These are phyloP conservation scores for Brachynemurus nebulosus DNA, from an alignment of 2,888 invertebrate species.

Conservation along the genomic window DNA sequence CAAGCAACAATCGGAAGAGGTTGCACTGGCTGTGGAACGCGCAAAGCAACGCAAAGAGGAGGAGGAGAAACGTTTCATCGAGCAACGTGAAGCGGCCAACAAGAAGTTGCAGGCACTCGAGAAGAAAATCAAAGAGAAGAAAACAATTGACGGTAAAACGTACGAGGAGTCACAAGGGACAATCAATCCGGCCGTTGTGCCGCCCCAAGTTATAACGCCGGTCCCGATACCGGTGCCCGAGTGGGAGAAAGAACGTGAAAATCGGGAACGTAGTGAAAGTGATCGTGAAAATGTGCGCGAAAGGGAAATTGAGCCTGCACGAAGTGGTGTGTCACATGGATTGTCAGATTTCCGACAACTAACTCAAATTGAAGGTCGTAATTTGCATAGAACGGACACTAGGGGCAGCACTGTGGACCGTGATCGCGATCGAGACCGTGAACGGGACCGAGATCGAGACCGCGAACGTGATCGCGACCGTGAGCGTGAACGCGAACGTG, in stretches of 20 bases:
- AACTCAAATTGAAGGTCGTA: constrained; percentile 31
- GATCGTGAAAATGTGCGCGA: constrained; percentile 29
- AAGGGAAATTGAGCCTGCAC: constrained; percentile 5
- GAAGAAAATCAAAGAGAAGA: constrained; percentile 47
- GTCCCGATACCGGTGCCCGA: constrained; percentile 37
- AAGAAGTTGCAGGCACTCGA: constrained; percentile 56
- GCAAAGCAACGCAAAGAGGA: constrained; percentile 78
- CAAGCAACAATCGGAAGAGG: constrained; percentile 51
- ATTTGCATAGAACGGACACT: constrained; percentile 22
- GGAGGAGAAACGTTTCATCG: constrained; percentile 70
- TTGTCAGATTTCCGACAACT: constrained; percentile 26
- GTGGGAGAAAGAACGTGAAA: constrained; percentile 36
- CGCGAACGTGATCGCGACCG: constrained; percentile 23
- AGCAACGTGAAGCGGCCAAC: constrained; percentile 39
- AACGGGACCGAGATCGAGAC: constrained; percentile 19
- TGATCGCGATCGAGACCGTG: constrained; percentile 27
- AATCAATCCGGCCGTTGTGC: constrained; percentile 30
- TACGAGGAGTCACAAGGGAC: constrained; percentile 31
- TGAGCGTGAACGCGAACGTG: constrained; percentile 26
- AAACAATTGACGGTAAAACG: constrained; percentile 34
- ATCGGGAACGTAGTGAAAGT: constrained; percentile 26
- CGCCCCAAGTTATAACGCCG: constrained; percentile 31
- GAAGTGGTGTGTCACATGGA: constrained; percentile 6
- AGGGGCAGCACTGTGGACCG: constrained; percentile 30
- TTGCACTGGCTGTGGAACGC: constrained; percentile 61